Conservation (phyloP, 2,797 vertebrate species). For the Danio aesculapii region DNA sequence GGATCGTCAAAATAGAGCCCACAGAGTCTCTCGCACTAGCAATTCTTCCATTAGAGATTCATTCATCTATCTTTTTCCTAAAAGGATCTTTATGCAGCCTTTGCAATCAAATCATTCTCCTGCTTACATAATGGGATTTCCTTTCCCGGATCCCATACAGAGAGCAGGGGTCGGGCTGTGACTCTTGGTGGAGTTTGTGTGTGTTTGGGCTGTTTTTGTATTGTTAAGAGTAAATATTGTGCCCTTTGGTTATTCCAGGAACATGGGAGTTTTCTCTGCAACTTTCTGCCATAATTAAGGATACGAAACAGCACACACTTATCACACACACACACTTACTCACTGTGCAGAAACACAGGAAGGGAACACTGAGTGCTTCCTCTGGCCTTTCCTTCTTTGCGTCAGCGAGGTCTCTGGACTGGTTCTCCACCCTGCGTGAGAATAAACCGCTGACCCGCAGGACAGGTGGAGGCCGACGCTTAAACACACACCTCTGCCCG, state of each 20-base stretch:
- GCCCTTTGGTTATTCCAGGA: not conserved
- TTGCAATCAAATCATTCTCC: not conserved
- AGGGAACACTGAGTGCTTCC: constrained; percentile 73
- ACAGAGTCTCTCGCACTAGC: too few species aligned
- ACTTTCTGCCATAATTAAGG: not conserved
- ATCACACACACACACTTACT: constrained; percentile 23
- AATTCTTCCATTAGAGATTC: not conserved
- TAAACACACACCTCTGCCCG: constrained; percentile 21
- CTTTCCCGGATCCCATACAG: not conserved
- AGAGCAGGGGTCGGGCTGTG: not conserved
- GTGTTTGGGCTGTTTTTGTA: not conserved
- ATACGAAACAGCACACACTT: not conserved
- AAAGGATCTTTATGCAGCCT: not conserved
- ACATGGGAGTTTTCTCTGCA: constrained; percentile 8
- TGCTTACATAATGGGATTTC: constrained; percentile 4
- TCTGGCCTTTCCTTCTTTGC: constrained; percentile 67
- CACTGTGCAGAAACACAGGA: constrained; percentile 64
- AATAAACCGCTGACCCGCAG: constrained; percentile 20
- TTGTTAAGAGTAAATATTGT: not conserved
- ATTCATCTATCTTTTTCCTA: not conserved
- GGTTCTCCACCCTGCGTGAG: constrained; percentile 36
- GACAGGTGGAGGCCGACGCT: constrained; percentile 27
- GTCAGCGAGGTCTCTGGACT: constrained; percentile 50
- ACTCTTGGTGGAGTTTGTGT: not conserved
- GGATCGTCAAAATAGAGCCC: too few species aligned